phyloP scores from a whole-genome alignment of 2,888 invertebrate genomes.

The Drosophila stalkeri region DNA sequence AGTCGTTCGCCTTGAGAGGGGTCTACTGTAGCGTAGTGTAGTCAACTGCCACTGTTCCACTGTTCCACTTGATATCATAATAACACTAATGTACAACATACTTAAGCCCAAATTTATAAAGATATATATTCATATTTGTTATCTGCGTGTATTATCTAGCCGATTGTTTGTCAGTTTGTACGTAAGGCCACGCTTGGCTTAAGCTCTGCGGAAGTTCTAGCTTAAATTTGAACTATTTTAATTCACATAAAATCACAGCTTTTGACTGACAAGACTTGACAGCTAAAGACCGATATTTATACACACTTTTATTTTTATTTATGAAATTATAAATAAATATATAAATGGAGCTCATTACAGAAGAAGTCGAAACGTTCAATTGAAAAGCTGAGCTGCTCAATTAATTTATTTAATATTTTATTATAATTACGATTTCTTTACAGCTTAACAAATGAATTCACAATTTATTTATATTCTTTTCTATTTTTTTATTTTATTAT shows the following conservation, averaged over 20 bases:
- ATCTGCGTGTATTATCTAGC: slow-evolving; percentile 45
- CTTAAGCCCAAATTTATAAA: slow-evolving; percentile 48
- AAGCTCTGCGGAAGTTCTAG: slow-evolving; percentile 59
- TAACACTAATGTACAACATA: slow-evolving; percentile 48
- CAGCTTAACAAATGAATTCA: no score
- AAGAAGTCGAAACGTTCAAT: no score
- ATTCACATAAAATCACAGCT: slow-evolving; percentile 28
- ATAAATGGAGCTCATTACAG: no score
- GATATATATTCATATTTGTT: slow-evolving; percentile 42
- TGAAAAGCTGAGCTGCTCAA: background rate
- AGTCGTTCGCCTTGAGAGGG: slow-evolving; percentile 68
- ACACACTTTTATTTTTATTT: background rate
- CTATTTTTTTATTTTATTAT: no score
- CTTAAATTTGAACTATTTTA: slow-evolving; percentile 37
- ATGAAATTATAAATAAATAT: background rate
- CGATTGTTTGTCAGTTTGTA: slow-evolving; percentile 27
- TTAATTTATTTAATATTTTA: background rate
- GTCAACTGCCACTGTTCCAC: slow-evolving; percentile 60
- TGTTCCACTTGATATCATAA: slow-evolving; percentile 64
- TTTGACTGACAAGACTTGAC: background rate
- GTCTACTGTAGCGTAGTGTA: background rate
- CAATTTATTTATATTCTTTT: no score
- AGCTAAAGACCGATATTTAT: background rate
- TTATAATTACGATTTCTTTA: background rate
- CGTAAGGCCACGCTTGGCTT: slow-evolving; percentile 64